A percentile compares a stretch with the other conserved stretches of the same genome.
phyloP scores from a whole-genome alignment of 2,888 invertebrate species.

The Agapetus fuscipes region DNA sequence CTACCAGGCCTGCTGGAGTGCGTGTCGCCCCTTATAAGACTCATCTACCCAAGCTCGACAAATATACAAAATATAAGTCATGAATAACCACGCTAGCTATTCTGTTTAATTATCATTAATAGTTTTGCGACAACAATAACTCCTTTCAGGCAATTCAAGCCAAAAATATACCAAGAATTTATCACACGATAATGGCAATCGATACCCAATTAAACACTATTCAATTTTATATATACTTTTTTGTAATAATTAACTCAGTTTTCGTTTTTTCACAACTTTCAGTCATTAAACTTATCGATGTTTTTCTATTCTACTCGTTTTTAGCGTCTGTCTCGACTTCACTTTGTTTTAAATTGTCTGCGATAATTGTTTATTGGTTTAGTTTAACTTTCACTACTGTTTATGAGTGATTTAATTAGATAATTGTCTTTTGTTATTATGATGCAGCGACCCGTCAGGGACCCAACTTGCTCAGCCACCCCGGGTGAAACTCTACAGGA shows the following conservation, averaged over 20 bases:
- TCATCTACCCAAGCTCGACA: constrained; percentile 22
- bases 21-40: constrained; percentile 12
- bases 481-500: background rate
- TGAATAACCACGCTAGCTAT: constrained; percentile 17
- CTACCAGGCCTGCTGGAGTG: background rate
- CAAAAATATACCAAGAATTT: constrained; percentile 22
- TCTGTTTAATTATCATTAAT: constrained; percentile 16
- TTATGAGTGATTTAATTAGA: constrained; percentile 8
- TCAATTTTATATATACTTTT: constrained; percentile 17
- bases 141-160: constrained; percentile 21
- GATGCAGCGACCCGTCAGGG: constrained; percentile 21
- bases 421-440: constrained; percentile 9
- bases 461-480: constrained; percentile 19
- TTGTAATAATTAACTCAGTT: constrained; percentile 18
- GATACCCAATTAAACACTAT: constrained; percentile 22
- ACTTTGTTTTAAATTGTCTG: constrained; percentile 13
- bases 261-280: constrained; percentile 17
- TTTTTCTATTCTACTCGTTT: background rate
- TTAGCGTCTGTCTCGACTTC: constrained; percentile 8
- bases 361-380: constrained; percentile 16
- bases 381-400: constrained; percentile 18
- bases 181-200: constrained; percentile 22
- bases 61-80: constrained; percentile 22
- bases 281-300: constrained; percentile 17
- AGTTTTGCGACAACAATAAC: constrained; percentile 21